Evolutionary conservation across 2,797 vertebrate species (phyloP).

Genomic region (Galagoides demidoff): DNA sequence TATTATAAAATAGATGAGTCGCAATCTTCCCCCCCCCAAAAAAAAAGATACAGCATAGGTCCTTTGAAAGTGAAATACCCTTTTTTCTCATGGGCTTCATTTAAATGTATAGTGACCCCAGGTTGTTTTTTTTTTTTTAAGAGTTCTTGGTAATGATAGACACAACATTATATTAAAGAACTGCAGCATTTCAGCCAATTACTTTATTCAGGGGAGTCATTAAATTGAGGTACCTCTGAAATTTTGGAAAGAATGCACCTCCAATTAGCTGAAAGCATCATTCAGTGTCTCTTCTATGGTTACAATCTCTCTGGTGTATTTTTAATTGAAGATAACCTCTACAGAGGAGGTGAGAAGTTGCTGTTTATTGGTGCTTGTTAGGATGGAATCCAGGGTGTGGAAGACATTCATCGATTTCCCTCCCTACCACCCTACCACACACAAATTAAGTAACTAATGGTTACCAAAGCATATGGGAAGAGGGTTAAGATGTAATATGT

Average conservation of each 20-base stretch:
- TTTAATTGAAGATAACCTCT: conserved; percentile 59
- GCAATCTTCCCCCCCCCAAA: conserved; percentile 78
- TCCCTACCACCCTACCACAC: background rate
- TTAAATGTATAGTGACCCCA: conserved; percentile 42
- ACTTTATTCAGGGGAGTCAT: conserved; percentile 49
- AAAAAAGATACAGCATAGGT: conserved; percentile 73
- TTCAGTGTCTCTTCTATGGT: background rate
- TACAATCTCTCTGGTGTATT: conserved; percentile 40
- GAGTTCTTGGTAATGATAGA: conserved; percentile 72
- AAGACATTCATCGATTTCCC: background rate
- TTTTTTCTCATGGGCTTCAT: conserved; percentile 55
- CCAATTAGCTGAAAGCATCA: conserved; percentile 61
- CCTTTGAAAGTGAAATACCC: conserved; percentile 84
- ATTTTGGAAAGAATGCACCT: conserved; percentile 67
- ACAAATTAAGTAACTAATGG: background rate
- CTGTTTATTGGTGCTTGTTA: conserved; percentile 41
- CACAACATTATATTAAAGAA: conserved; percentile 57
- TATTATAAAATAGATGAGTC: conserved; percentile 85
- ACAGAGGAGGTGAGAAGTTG: conserved; percentile 39
- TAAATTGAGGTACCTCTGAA: conserved; percentile 56
- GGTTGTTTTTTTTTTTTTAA: conserved; percentile 40
- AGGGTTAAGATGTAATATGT: background rate
- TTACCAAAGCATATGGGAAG: background rate
- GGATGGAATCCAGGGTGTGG: background rate
- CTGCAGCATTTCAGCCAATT: conserved; percentile 62